Percentiles rank a stretch among this genome's conserved stretches.
phyloP scores from a whole-genome alignment of 2,888 invertebrate genomes.

The Sarcophaga carnaria region DNA sequence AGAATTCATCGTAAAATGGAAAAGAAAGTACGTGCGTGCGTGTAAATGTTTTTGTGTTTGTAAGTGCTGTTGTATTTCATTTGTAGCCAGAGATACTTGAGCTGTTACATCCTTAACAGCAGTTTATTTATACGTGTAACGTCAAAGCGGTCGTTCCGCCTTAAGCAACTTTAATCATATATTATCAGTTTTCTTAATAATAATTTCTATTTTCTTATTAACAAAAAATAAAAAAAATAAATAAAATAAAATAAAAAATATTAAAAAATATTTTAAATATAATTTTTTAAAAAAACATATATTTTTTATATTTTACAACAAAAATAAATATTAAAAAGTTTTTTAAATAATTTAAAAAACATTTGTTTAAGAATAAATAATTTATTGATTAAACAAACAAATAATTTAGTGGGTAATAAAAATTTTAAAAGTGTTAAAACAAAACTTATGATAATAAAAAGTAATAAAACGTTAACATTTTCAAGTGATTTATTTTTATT shows the following conservation, averaged over 20 bases:
- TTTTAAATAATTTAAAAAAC: not conserved
- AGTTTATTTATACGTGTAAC: constrained; percentile 64
- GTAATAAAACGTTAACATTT: no score
- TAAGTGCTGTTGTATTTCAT: constrained; percentile 13
- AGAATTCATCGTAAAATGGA: no score
- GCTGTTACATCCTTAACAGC: constrained; percentile 55
- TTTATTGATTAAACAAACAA: no score
- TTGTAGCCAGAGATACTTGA: constrained; percentile 45
- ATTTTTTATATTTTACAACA: constrained; percentile 19
- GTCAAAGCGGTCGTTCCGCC: constrained; percentile 61
- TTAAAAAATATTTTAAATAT: not conserved
- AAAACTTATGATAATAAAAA: no score
- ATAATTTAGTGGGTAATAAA: no score
- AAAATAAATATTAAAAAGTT: not conserved
- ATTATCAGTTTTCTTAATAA: constrained; percentile 42
- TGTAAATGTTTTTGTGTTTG: not conserved
- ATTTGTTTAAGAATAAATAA: no score
- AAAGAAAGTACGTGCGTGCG: not conserved
- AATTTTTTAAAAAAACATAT: not conserved
- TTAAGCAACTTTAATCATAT: constrained; percentile 29
- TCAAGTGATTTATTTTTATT: not conserved
- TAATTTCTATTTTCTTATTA: constrained; percentile 30
- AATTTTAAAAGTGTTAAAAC: no score
- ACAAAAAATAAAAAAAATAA: constrained; percentile 16
- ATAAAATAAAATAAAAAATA: not conserved